Evolutionary conservation across 2,888 invertebrate genomes (phyloP), one percentile per base, ranked within the genome.

Genomic region (Stictocephala bisonia): DNA sequence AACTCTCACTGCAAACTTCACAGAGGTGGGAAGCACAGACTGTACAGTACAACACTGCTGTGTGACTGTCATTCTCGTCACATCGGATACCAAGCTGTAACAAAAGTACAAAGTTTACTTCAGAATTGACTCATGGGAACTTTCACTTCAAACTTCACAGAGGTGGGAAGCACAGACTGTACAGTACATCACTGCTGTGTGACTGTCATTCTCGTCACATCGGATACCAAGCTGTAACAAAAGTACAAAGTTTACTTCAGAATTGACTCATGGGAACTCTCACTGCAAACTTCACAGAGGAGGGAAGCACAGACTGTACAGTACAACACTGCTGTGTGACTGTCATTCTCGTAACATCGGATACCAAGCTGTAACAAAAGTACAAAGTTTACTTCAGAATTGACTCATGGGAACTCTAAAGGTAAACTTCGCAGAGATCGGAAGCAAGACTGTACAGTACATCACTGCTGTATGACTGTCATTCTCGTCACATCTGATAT

Each of bases 151-250:
- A 50, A 85, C 85, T 41, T 85, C 83, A 80, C 88, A 88, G 18
- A 88, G 81, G 78, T 88, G 86, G 22, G 86, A 86, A 27, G 85
- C 83, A 76, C 88, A 88, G 7, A 86, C 85, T 0, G 85, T 87
- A 78, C 88, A 88, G 81, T 86, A 88, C 3, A 88, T 79, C 6
- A 87, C 86, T 11, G 88, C 88, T 3, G 83, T 80, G 77, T 88
- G 88, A 1, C 82, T 79, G 71, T 87, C 86, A 75, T 88, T 86
- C 80, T 88, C 88, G 80, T 88, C 88, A 81, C 88, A 88, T 7
- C 82, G 80, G 20, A 74, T 72, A 40, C 56, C 67, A 22, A 69
- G 40, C 70, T 69, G 51, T 29, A 69, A 27, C 27, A 66, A 72
- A 9, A 11, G 11, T 6, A 35, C 35, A 35, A 35, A 6, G n/a